A percentile compares a stretch with the other conserved stretches of the same genome.
Conservation (phyloP, 2,113 vertebrate species). For the Onychostoma macrolepis region DNA sequence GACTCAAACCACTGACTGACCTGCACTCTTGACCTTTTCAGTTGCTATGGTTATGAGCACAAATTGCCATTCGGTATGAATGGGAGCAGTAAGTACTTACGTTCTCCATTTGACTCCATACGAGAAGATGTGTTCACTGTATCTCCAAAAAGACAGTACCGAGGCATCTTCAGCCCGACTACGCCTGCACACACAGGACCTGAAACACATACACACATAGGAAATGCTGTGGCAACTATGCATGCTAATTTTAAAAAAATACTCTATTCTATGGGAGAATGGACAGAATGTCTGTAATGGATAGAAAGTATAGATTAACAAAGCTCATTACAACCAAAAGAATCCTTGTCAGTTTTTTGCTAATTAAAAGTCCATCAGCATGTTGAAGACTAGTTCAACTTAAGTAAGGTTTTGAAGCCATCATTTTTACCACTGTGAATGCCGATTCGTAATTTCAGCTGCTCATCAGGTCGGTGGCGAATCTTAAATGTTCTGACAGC, state of each 20-base stretch:
- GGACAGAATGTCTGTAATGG: neutral
- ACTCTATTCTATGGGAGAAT: neutral
- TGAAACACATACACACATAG: constrained; percentile 56
- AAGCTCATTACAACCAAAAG: neutral
- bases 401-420: neutral
- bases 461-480: constrained; percentile 83
- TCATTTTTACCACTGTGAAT: constrained; percentile 85
- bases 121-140: constrained; percentile 93
- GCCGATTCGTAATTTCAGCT: constrained; percentile 86
- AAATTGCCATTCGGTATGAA: neutral
- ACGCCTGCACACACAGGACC: constrained; percentile 90
- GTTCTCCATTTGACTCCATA: constrained; percentile 91
- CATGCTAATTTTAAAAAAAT: neutral
- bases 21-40: neutral
- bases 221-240: neutral
- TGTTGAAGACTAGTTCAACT: neutral
- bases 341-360: neutral
- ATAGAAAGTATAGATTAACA: neutral
- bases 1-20: neutral
- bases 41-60: neutral
- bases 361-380: neutral
- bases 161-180: constrained; percentile 93
- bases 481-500: constrained; percentile 89
- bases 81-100: constrained; percentile 64
- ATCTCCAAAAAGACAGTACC: constrained; percentile 92